phyloP scores from a whole-genome alignment of 2,113 vertebrate species.

The Barnardius zonarius region DNA sequence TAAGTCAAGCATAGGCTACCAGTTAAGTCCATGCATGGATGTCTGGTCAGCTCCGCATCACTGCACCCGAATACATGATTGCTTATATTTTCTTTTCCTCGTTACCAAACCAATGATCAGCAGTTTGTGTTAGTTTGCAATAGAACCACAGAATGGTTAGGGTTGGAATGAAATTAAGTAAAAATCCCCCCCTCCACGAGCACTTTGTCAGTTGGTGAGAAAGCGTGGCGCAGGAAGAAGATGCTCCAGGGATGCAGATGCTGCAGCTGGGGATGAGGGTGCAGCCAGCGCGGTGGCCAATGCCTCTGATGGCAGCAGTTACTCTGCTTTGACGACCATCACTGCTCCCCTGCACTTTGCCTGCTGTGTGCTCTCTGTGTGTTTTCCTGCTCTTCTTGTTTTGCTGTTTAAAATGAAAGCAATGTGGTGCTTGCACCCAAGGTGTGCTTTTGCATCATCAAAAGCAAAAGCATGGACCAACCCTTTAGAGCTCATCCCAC shows the following conservation, averaged over 20 bases:
- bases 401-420: neutral
- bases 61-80: neutral
- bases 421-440: neutral
- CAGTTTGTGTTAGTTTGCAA: neutral
- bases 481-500: neutral
- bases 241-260: neutral
- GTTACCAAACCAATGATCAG: neutral
- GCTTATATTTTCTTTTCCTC: neutral
- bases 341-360: neutral
- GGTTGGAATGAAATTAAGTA: neutral
- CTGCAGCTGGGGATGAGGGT: neutral
- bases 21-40: neutral
- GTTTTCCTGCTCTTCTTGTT: neutral
- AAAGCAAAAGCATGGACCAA: neutral
- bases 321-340: accelerated
- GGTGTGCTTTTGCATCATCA: neutral
- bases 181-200: neutral
- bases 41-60: neutral
- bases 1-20: neutral
- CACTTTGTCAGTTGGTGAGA: neutral
- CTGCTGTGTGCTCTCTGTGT: neutral
- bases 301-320: neutral
- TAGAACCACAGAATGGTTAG: neutral
- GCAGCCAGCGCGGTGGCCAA: accelerated
- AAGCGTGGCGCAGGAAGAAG: neutral